Percentiles rank a stretch among this genome's conserved stretches.
These are phyloP conservation scores for Phrynocephalus forsythii DNA, from an alignment of 2,797 vertebrate genomes.

Conservation along the genomic window DNA sequence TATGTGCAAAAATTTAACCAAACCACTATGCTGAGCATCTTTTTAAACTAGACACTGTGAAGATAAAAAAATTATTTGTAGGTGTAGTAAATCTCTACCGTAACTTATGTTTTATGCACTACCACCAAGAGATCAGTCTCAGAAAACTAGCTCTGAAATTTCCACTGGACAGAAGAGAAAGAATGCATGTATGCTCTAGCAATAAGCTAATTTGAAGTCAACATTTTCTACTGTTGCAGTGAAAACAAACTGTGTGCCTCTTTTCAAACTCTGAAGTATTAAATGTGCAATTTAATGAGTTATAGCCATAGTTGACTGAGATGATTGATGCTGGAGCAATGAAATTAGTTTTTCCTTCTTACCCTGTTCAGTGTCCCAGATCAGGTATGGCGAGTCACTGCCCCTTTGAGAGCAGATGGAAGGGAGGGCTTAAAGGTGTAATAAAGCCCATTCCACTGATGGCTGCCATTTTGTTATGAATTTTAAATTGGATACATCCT, in stretches of 20 bases:
- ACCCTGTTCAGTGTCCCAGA: neutral
- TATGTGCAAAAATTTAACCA: constrained; percentile 31
- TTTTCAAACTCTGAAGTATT: neutral
- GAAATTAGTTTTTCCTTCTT: neutral
- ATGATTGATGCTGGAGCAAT: neutral
- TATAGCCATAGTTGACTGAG: neutral
- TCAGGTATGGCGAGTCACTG: neutral
- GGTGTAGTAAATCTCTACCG: fast-evolving
- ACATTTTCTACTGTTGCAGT: neutral
- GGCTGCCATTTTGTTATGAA: neutral
- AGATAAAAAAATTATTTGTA: constrained; percentile 37
- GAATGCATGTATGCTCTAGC: neutral
- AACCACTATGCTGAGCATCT: constrained; percentile 47
- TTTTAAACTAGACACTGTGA: constrained; percentile 43
- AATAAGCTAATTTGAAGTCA: neutral
- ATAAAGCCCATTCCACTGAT: neutral
- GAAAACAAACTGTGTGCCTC: neutral
- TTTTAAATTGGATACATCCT: neutral
- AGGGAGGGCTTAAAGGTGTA: neutral
- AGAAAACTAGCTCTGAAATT: neutral
- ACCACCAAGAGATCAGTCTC: neutral
- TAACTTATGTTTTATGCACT: constrained; percentile 18
- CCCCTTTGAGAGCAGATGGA: neutral
- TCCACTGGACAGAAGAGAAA: neutral
- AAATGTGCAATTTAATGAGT: neutral